phyloP scores from a whole-genome alignment of 2,888 invertebrate species.

The Catocala nupta region DNA sequence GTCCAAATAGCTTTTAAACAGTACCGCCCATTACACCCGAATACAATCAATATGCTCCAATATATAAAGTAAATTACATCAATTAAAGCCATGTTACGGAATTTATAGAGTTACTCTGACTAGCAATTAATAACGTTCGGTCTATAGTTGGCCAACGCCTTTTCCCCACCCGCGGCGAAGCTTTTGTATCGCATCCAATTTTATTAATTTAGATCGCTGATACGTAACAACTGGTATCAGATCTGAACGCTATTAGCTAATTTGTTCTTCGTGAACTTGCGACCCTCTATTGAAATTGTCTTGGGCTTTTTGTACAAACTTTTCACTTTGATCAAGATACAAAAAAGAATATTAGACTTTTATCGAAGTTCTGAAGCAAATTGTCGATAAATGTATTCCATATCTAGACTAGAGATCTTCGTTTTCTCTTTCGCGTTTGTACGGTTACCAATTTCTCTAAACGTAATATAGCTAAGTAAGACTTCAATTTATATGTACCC shows the following conservation, averaged over 20 bases:
- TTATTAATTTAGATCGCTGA: slow-evolving; percentile 35
- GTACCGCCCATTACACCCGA: slow-evolving; percentile 41
- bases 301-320: slow-evolving; percentile 1
- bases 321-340: slow-evolving; percentile 4
- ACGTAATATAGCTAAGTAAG: too few relatives aligned
- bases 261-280: slow-evolving; percentile 14
- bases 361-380: slow-evolving; percentile 4
- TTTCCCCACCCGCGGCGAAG: slow-evolving; percentile 14
- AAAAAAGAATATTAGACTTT: slow-evolving; percentile 1
- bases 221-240: slow-evolving; percentile 28
- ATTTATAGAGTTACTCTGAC: slow-evolving; percentile 50
- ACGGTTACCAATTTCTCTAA: too few relatives aligned
- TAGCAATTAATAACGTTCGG: slow-evolving; percentile 48
- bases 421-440: too few relatives aligned
- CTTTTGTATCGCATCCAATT: slow-evolving; percentile 32
- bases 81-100: slow-evolving; percentile 46
- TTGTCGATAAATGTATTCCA: background rate
- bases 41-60: slow-evolving; percentile 44
- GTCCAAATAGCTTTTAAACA: slow-evolving; percentile 40
- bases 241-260: slow-evolving; percentile 25
- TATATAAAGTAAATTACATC: slow-evolving; percentile 50
- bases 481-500: too few relatives aligned
- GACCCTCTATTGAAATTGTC: slow-evolving; percentile 2
- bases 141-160: slow-evolving; percentile 31
- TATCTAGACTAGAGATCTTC: background rate